Percentiles rank a stretch among this genome's conserved stretches.
These are phyloP conservation scores for Intellagama lesueurii DNA, from an alignment of 2,797 vertebrate species.

Conservation along the genomic window DNA sequence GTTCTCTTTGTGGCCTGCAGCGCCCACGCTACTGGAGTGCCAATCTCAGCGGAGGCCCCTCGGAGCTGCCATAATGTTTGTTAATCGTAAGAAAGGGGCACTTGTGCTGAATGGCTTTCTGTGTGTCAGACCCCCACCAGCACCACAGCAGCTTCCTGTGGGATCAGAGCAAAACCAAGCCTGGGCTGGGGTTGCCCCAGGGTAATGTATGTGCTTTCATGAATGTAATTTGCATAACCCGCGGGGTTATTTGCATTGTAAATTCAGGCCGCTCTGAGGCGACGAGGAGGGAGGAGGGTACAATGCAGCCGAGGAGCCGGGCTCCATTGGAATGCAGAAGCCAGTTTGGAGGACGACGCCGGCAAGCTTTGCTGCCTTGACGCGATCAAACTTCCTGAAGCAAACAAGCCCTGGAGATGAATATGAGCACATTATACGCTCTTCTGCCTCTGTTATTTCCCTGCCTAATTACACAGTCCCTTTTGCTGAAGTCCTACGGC, in stretches of 20 bases:
- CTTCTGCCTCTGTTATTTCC: slow-evolving; percentile 36
- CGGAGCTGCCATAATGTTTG: slow-evolving; percentile 29
- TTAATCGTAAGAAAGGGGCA: slow-evolving; percentile 23
- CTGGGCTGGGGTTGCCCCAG: background rate
- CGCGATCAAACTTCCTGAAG: slow-evolving; percentile 39
- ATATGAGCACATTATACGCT: slow-evolving; percentile 47
- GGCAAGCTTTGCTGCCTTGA: slow-evolving; percentile 13
- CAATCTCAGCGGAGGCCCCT: slow-evolving; percentile 26
- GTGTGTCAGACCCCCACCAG: slow-evolving; percentile 26
- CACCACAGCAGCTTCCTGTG: slow-evolving; percentile 27
- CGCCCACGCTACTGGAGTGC: slow-evolving; percentile 13
- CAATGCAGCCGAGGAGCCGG: background rate
- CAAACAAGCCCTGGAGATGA: slow-evolving; percentile 51
- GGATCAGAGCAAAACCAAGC: slow-evolving; percentile 26
- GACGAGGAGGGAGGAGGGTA: background rate
- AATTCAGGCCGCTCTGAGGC: slow-evolving; percentile 1
- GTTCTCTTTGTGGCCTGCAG: slow-evolving; percentile 27
- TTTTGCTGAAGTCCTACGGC: slow-evolving; percentile 14
- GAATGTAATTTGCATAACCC: slow-evolving; percentile 23
- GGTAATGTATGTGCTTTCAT: slow-evolving; percentile 20
- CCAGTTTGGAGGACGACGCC: background rate
- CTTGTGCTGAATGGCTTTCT: slow-evolving; percentile 29
- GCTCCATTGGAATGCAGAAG: slow-evolving; percentile 25
- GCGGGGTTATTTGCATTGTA: slow-evolving; percentile 35
- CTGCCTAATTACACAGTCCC: slow-evolving; percentile 43